Conservation (phyloP, 1,140 invertebrate genomes). For the Lordiphosa stackelbergi region DNA sequence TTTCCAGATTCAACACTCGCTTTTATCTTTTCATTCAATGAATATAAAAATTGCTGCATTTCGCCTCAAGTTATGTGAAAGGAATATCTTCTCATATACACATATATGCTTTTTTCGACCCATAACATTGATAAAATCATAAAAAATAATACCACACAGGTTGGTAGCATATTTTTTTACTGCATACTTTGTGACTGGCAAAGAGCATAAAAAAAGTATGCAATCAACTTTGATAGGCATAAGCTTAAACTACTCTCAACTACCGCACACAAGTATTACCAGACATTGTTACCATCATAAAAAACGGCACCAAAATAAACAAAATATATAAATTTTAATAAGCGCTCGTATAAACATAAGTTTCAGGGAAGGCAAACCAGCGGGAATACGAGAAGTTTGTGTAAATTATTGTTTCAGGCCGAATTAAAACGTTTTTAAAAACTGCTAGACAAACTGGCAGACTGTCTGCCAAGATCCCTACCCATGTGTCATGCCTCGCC, state of each 20-base stretch:
- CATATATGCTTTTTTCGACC: neutral
- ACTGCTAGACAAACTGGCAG: conserved; percentile 40
- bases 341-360: conserved; percentile 47
- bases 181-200: conserved; percentile 38
- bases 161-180: conserved; percentile 20
- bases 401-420: conserved; percentile 48
- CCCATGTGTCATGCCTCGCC: conserved; percentile 39
- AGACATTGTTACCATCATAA: conserved; percentile 34
- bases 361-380: conserved; percentile 36
- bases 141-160: conserved; percentile 24
- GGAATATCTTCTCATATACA: conserved; percentile 7
- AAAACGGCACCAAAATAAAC: conserved; percentile 44
- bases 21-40: no score
- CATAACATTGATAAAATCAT: conserved; percentile 31
- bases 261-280: conserved; percentile 7
- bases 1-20: no score
- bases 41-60: conserved; percentile 8
- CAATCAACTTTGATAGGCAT: conserved; percentile 62
- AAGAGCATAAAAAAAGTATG: conserved; percentile 26
- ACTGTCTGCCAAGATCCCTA: conserved; percentile 29
- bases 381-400: conserved; percentile 35
- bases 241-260: conserved; percentile 30
- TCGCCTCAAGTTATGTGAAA: conserved; percentile 14
- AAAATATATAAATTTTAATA: conserved; percentile 62
- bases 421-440: conserved; percentile 65